Evolutionary conservation across 2,888 invertebrate species (phyloP).

Genomic region (Ypsolopha scabrella): DNA sequence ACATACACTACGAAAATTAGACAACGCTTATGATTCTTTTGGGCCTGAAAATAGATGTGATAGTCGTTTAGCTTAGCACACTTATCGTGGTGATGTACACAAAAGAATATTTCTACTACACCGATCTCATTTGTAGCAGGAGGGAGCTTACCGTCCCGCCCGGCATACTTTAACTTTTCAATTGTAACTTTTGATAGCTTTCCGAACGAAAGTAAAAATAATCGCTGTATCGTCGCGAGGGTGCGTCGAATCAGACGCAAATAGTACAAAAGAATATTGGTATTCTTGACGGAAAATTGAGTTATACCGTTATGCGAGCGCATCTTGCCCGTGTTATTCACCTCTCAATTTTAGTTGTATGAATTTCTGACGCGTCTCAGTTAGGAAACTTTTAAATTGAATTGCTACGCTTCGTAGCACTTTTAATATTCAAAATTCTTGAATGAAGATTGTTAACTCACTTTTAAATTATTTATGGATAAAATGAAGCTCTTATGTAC

Average conservation of each 20-base stretch:
- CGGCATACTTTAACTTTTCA: slow-evolving; percentile 71
- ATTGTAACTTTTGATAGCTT: slow-evolving; percentile 71
- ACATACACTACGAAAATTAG: too few relatives aligned
- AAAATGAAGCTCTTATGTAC: too few relatives aligned
- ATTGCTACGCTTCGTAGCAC: too few relatives aligned
- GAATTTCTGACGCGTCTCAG: not conserved
- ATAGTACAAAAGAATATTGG: slow-evolving; percentile 62
- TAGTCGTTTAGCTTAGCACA: too few relatives aligned
- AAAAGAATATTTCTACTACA: slow-evolving; percentile 55
- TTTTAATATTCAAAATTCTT: too few relatives aligned
- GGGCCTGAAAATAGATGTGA: too few relatives aligned
- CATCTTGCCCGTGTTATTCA: slow-evolving; percentile 46
- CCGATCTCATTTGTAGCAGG: slow-evolving; percentile 62
- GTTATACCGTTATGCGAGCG: slow-evolving; percentile 40
- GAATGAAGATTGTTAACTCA: too few relatives aligned
- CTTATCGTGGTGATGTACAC: slow-evolving; percentile 25
- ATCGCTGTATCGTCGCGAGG: slow-evolving; percentile 57
- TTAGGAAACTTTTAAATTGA: too few relatives aligned
- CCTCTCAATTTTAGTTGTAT: slow-evolving; percentile 24
- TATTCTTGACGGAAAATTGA: slow-evolving; percentile 63
- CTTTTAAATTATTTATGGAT: too few relatives aligned
- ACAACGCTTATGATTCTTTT: too few relatives aligned
- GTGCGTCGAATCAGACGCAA: slow-evolving; percentile 48
- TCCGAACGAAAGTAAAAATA: slow-evolving; percentile 64
- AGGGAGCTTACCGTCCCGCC: slow-evolving; percentile 48